Percentiles rank a stretch among this genome's conserved stretches.
These are phyloP conservation scores for Vanessa cardui DNA, from an alignment of 2,888 invertebrate genomes.

Conservation along the genomic window DNA sequence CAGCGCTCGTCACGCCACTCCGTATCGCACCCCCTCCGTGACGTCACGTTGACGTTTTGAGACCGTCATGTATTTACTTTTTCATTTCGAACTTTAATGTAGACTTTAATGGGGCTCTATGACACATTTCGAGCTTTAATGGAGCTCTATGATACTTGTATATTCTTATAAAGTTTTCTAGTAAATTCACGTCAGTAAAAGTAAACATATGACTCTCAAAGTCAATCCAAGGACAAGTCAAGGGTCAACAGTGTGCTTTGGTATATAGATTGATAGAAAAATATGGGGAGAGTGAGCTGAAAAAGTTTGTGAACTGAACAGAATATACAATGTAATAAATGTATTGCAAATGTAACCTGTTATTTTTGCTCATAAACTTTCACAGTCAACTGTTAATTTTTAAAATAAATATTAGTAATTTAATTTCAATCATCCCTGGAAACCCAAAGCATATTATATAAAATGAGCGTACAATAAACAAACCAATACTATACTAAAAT, in stretches of 20 bases:
- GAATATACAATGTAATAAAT: neutral
- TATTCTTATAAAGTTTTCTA: too few relatives aligned
- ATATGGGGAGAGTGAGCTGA: neutral
- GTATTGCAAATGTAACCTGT: neutral
- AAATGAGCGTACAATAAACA: neutral
- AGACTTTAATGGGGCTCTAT: neutral
- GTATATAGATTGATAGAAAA: neutral
- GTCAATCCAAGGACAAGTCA: neutral
- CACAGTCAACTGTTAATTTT: too few relatives aligned
- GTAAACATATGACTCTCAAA: neutral
- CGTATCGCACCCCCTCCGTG: neutral
- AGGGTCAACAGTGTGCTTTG: neutral
- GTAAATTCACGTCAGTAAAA: neutral
- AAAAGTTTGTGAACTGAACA: neutral
- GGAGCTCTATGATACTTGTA: neutral
- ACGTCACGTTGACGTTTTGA: neutral
- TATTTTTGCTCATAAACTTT: too few relatives aligned
- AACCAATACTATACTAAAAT: neutral
- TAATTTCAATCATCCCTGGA: neutral
- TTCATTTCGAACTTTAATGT: neutral
- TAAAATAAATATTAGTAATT: neutral
- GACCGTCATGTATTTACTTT: neutral
- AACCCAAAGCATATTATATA: neutral
- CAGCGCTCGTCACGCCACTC: conserved; percentile 43
- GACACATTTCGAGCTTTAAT: too few relatives aligned